Percentiles rank a stretch among this genome's conserved stretches.
phyloP scores from a whole-genome alignment of 1,140 invertebrate species.

The Trichogramma pretiosum region DNA sequence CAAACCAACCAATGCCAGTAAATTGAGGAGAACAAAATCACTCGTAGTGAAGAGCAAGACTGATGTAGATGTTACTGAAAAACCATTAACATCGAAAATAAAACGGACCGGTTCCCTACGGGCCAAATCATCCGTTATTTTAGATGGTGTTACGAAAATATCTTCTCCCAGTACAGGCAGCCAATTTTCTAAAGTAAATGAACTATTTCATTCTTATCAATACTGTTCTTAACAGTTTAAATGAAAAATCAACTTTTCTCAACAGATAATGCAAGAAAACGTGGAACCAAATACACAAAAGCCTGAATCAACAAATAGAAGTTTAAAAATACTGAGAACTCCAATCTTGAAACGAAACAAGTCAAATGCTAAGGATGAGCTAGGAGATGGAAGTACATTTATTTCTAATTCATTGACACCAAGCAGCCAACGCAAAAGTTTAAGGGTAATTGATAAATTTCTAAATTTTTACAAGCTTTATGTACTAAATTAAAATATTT shows the following conservation, averaged over 20 bases:
- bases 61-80: neutral
- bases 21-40: neutral
- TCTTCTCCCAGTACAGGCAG: neutral
- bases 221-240: neutral
- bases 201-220: neutral
- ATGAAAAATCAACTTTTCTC: neutral
- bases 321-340: neutral
- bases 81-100: too few species aligned
- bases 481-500: neutral
- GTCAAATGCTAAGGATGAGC: constrained; percentile 1
- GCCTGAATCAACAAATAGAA: neutral
- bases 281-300: neutral
- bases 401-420: constrained; percentile 3
- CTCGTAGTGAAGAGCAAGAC: neutral
- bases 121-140: too few species aligned
- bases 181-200: neutral
- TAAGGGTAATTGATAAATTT: constrained; percentile 1
- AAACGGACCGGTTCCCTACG: too few species aligned
- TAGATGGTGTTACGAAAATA: too few species aligned
- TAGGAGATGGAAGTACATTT: too few species aligned
- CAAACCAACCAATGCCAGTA: neutral
- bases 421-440: constrained; percentile 3
- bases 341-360: neutral
- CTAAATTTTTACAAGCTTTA: too few species aligned
- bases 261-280: constrained; percentile 2